These are phyloP conservation scores for Stichopus chloronotus DNA, from an alignment of 35 echinoderm and acorn worm genomes.

Conservation along the genomic window DNA sequence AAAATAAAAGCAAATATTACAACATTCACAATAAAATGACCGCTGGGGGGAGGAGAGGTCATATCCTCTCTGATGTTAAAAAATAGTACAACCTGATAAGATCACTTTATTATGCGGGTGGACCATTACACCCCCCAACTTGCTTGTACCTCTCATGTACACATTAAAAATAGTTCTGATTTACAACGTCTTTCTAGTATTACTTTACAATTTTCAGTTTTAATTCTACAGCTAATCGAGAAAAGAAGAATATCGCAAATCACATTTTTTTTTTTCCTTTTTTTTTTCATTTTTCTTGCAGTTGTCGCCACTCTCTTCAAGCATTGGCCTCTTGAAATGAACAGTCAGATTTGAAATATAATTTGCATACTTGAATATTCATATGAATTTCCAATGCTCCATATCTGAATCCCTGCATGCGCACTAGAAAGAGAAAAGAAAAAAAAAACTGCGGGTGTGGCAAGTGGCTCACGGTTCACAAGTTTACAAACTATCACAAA, in stretches of 20 bases:
- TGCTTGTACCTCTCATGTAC: background rate
- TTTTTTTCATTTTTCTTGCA: background rate
- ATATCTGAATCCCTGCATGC: too few relatives aligned
- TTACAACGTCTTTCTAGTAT: constrained; percentile 15
- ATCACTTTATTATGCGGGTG: background rate
- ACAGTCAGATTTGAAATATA: background rate
- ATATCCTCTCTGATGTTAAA: background rate
- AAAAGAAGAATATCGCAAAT: background rate
- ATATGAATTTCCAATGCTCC: background rate
- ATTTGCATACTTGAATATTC: constrained; percentile 52
- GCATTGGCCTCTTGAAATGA: background rate
- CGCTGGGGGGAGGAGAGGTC: background rate
- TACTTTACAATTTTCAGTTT: constrained; percentile 26
- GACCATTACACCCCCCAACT: background rate
- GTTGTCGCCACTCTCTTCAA: background rate
- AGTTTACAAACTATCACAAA: too few relatives aligned
- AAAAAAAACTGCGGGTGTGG: too few relatives aligned
- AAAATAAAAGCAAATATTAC: constrained; percentile 38
- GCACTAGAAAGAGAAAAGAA: too few relatives aligned
- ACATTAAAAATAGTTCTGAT: constrained; percentile 3
- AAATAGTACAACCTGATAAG: constrained; percentile 12
- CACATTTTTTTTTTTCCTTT: background rate
- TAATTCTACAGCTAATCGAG: background rate
- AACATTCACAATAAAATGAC: constrained; percentile 29
- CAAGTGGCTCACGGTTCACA: too few relatives aligned